Evolutionary conservation across 2,797 vertebrate species (phyloP), one percentile per base, ranked within the genome.

Genomic region (Arctocebus calabarensis): DNA sequence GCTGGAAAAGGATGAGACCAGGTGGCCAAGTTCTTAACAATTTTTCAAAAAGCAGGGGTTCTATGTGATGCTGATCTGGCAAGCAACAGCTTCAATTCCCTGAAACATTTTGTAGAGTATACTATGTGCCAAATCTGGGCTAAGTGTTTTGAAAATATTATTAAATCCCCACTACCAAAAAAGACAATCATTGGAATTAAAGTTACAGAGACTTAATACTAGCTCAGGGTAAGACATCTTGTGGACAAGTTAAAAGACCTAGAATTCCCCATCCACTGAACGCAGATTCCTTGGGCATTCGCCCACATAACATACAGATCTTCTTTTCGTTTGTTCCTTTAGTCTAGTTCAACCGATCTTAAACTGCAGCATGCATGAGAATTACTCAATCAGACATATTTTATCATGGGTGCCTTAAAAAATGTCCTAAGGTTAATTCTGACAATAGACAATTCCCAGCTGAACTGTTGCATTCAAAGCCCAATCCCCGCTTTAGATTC

Each of bases 161-260:
- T 92, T 78, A 85, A 90, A 64, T 48, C 62, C 27, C 59, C 6
- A 88, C 17, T 22, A 52, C 19, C 32, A 74, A 55, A 88, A 84
- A 62, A 22, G 45, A 83, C 73, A 96, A 79, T 40, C 25, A 88
- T 43, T 73, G 90, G 25, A 95, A 79, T 92, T 78, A 73, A 90
- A 96, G 22, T 77, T 70, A 78, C 12, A 75, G 57, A 84, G 29
- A 84, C 22, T 70, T 92, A n/a, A 71, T 29, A 37, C 32, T 70
- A 37, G 84, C 87, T 40, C 2, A 70, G 37, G 52, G 34, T 14
- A 25, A n/a, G n/a, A 48, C 81, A 77, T 10, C 48, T 57, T 57
- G 43, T 17, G 29, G 32, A 61, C 19, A 45, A 74, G 48, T 29
- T 82, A 5, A 14, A 62, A 52, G 29, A 29, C 23, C 68, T 12